phyloP scores from a whole-genome alignment of 64 coral and sea anemone genomes.

The Dendrophyllia cribrosa region DNA sequence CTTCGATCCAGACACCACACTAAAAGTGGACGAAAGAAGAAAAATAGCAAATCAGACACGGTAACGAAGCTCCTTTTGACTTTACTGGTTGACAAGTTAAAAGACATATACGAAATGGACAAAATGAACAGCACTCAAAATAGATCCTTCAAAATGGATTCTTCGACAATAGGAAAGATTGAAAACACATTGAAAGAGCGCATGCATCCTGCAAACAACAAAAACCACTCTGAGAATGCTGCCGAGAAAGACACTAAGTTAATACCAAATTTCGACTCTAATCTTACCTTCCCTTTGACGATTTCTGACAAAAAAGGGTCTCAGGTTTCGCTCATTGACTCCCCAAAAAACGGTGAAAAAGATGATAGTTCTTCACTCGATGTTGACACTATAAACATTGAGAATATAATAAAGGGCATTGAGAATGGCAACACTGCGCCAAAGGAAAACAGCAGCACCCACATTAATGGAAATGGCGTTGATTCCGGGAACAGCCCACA shows the following conservation, averaged over 20 bases:
- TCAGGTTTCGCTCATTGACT: neutral
- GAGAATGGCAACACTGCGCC: neutral
- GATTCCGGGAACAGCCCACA: neutral
- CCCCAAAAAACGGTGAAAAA: neutral
- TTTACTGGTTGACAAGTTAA: slow-evolving; percentile 90
- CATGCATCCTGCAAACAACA: slow-evolving; percentile 27
- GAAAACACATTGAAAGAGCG: slow-evolving; percentile 26
- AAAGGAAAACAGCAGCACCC: neutral
- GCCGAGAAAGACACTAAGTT: neutral
- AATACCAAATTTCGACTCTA: slow-evolving; percentile 43
- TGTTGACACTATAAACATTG: slow-evolving; percentile 23
- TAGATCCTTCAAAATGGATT: slow-evolving; percentile 29
- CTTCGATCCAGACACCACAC: slow-evolving; percentile 18
- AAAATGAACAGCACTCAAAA: slow-evolving; percentile 64
- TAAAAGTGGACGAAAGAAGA: neutral
- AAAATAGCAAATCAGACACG: neutral
- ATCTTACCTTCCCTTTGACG: slow-evolving; percentile 84
- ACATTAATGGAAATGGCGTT: neutral
- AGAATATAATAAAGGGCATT: slow-evolving; percentile 21
- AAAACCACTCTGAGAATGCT: neutral
- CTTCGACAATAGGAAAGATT: slow-evolving; percentile 70
- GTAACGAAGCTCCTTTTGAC: slow-evolving; percentile 74
- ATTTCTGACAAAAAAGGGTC: slow-evolving; percentile 67
- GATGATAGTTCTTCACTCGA: neutral
- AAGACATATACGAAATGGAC: slow-evolving; percentile 94